Evolutionary conservation across 2,888 invertebrate genomes (phyloP).

Genomic region (Calliscelio sp.): DNA sequence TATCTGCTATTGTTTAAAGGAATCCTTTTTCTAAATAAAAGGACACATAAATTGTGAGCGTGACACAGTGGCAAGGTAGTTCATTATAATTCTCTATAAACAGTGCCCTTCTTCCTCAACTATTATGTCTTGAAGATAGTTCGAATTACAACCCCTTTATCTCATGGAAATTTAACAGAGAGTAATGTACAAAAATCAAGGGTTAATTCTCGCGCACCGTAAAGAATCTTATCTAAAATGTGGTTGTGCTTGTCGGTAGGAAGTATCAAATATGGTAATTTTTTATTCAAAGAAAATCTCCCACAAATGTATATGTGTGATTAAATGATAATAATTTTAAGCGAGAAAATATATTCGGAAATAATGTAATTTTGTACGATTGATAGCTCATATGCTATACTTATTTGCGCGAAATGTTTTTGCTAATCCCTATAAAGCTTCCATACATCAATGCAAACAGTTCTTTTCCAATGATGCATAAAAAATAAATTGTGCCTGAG

Average conservation of each 20-base stretch:
- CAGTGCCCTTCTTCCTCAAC: constrained; percentile 83
- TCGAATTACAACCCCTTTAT: constrained; percentile 84
- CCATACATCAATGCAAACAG: constrained; percentile 17
- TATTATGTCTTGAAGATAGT: constrained; percentile 83
- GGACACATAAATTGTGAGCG: constrained; percentile 81
- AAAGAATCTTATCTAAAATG: constrained; percentile 84
- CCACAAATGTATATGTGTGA: too few relatives aligned
- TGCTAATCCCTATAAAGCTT: constrained; percentile 13
- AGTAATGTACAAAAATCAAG: constrained; percentile 85
- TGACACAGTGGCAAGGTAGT: constrained; percentile 74
- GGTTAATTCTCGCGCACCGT: constrained; percentile 84
- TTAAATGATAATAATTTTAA: too few relatives aligned
- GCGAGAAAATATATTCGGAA: neutral
- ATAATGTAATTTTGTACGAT: too few relatives aligned
- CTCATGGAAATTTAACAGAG: constrained; percentile 81
- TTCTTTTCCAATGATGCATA: constrained; percentile 50
- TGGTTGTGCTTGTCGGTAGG: constrained; percentile 59
- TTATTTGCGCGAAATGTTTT: too few relatives aligned
- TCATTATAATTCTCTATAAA: constrained; percentile 82
- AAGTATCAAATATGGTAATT: constrained; percentile 82
- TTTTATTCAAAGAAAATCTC: constrained; percentile 74
- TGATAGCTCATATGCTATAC: too few relatives aligned
- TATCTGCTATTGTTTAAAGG: constrained; percentile 70
- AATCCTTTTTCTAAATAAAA: constrained; percentile 82
- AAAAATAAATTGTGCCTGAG: constrained; percentile 53